Percentiles rank a stretch among this genome's conserved stretches.
phyloP scores from a whole-genome alignment of 1,140 invertebrate genomes.

The Doryteuthis pealeii region DNA sequence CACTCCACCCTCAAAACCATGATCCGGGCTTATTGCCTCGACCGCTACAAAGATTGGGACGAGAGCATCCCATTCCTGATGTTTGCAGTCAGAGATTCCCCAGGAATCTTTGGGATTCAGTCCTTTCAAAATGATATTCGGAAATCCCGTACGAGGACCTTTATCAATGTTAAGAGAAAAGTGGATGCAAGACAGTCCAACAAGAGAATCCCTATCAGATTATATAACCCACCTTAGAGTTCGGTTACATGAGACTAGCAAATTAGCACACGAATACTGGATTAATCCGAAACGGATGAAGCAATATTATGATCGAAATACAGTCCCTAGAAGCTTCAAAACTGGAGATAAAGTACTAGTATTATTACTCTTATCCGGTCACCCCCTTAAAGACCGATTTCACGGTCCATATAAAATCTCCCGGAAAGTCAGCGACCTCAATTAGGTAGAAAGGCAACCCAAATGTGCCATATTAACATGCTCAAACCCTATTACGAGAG shows the following conservation, averaged over 20 bases:
- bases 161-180: conserved; percentile 27
- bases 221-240: conserved; percentile 25
- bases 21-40: conserved; percentile 20
- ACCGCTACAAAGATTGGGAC: conserved; percentile 25
- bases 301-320: conserved; percentile 28
- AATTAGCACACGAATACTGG: conserved; percentile 22
- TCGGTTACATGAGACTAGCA: conserved; percentile 22
- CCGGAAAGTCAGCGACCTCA: conserved; percentile 20
- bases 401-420: conserved; percentile 26
- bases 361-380: conserved; percentile 20
- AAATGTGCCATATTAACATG: conserved; percentile 28
- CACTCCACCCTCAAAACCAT: conserved; percentile 21
- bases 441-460: conserved; percentile 20
- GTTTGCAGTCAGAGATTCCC: conserved; percentile 28
- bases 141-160: conserved; percentile 25
- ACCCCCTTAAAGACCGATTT: conserved; percentile 24
- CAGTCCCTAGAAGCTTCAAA: conserved; percentile 21
- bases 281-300: conserved; percentile 26
- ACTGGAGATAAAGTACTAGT: conserved; percentile 23
- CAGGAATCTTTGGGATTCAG: conserved; percentile 31
- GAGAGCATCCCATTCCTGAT: conserved; percentile 28
- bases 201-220: conserved; percentile 15
- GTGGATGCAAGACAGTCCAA: conserved; percentile 12
- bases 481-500: conserved; percentile 25
- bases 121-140: conserved; percentile 31